A percentile compares a stretch with the other conserved stretches of the same genome.
Conservation (phyloP, 2,888 invertebrate species). For the Sisyra terminalis region DNA sequence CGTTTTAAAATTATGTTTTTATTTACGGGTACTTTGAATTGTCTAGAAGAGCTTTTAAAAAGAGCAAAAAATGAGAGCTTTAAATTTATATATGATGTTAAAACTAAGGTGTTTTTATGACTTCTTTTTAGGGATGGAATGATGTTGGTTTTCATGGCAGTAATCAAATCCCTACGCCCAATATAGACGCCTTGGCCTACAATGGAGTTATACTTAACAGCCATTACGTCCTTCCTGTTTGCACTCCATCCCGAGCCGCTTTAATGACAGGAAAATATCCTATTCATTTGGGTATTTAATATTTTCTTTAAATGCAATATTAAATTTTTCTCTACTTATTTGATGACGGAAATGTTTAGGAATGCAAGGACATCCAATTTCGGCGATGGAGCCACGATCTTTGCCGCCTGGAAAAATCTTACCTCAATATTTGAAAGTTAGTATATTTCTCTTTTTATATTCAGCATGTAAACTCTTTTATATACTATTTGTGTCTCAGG, state of each 20-base stretch:
- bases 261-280: conserved; percentile 78
- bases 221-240: conserved; percentile 72
- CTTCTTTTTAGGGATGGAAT: conserved; percentile 62
- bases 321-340: conserved; percentile 1
- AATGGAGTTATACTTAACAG: conserved; percentile 72
- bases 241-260: conserved; percentile 71
- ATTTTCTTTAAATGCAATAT: neutral
- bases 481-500: neutral
- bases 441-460: conserved; percentile 4
- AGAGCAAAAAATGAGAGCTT: neutral
- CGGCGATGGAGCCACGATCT: conserved; percentile 51
- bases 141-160: conserved; percentile 84
- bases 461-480: neutral
- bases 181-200: conserved; percentile 74
- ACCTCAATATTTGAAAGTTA: conserved; percentile 42
- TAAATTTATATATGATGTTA: neutral
- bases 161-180: conserved; percentile 75
- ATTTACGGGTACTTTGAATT: neutral
- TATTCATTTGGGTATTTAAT: conserved; percentile 49
- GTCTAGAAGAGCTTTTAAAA: neutral
- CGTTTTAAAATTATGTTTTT: neutral
- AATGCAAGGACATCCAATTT: conserved; percentile 53
- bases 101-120: neutral
- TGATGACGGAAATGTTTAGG: conserved; percentile 26
- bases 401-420: conserved; percentile 52